A percentile compares a stretch with the other conserved stretches of the same genome.
Evolutionary conservation across 1,140 invertebrate genomes (phyloP).

Genomic region (Archegozetes longisetosus): DNA sequence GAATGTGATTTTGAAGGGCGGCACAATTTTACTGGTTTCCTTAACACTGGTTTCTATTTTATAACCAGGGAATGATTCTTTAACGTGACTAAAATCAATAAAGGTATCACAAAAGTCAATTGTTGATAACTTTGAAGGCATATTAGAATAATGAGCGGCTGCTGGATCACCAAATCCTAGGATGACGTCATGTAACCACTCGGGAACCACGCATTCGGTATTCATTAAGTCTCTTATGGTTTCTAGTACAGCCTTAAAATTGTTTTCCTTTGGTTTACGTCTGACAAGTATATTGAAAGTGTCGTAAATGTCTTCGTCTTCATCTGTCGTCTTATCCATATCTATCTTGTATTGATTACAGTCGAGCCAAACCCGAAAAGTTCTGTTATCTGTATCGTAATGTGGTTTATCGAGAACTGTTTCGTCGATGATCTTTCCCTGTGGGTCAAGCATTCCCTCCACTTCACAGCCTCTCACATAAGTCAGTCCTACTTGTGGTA

Average conservation of each 20-base stretch:
- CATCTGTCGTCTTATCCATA: slow-evolving; percentile 52
- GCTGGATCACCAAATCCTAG: slow-evolving; percentile 93
- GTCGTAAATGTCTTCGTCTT: slow-evolving; percentile 69
- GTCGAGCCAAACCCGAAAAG: slow-evolving; percentile 71
- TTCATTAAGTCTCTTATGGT: slow-evolving; percentile 98
- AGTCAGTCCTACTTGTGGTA: slow-evolving; percentile 73
- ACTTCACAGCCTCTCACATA: slow-evolving; percentile 94
- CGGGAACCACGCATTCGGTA: slow-evolving; percentile 94
- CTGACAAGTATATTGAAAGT: slow-evolving; percentile 96
- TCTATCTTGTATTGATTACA: slow-evolving; percentile 58
- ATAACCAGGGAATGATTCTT: slow-evolving; percentile 66
- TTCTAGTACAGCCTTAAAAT: slow-evolving; percentile 95
- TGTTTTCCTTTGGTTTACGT: slow-evolving; percentile 96
- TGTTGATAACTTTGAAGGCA: slow-evolving; percentile 53
- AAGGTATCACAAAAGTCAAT: slow-evolving; percentile 99
- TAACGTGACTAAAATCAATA: slow-evolving; percentile 71
- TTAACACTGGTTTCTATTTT: slow-evolving; percentile 41
- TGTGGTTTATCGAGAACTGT: slow-evolving; percentile 51
- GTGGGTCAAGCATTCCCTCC: slow-evolving; percentile 93
- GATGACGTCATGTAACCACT: slow-evolving; percentile 96
- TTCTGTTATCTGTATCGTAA: slow-evolving; percentile 71
- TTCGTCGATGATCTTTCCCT: slow-evolving; percentile 92
- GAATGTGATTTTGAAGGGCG: slow-evolving; percentile 78
- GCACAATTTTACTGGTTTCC: slow-evolving; percentile 39
- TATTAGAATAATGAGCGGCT: slow-evolving; percentile 80